Percentiles rank a stretch among this genome's conserved stretches.
Conservation (phyloP, 2,888 invertebrate genomes). For the Papilio protenor region DNA sequence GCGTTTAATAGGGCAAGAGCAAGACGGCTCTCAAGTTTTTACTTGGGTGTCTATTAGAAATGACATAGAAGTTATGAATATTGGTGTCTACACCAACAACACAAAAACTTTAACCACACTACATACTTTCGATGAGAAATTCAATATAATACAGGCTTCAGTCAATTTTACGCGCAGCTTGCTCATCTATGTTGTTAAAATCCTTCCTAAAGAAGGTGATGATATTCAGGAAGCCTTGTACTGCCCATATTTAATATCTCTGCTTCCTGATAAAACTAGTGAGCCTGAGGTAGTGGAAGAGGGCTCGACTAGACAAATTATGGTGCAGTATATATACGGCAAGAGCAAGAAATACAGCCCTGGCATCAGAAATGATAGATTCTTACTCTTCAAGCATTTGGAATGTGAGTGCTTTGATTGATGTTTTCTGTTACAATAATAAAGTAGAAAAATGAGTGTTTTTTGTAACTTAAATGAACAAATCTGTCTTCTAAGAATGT, state of each 20-base stretch:
- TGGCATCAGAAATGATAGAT: slow-evolving; percentile 85
- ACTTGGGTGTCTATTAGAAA: slow-evolving; percentile 84
- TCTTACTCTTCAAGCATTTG: slow-evolving; percentile 90
- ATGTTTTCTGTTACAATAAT: not conserved
- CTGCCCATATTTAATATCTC: slow-evolving; percentile 86
- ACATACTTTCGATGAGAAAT: slow-evolving; percentile 85
- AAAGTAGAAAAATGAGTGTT: not conserved
- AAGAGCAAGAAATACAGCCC: slow-evolving; percentile 81
- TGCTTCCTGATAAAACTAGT: slow-evolving; percentile 73
- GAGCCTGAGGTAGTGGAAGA: slow-evolving; percentile 74
- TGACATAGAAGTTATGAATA: slow-evolving; percentile 66
- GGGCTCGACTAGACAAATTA: slow-evolving; percentile 88
- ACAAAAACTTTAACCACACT: slow-evolving; percentile 85
- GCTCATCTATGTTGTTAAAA: slow-evolving; percentile 88
- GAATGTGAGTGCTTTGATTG: slow-evolving; percentile 85
- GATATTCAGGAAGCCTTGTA: slow-evolving; percentile 79
- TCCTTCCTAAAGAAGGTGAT: slow-evolving; percentile 62
- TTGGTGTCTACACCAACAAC: slow-evolving; percentile 86
- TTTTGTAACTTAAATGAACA: not conserved
- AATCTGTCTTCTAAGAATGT: not conserved
- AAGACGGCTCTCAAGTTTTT: slow-evolving; percentile 89
- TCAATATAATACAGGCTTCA: slow-evolving; percentile 92
- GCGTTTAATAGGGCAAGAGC: slow-evolving; percentile 92
- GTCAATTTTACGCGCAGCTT: slow-evolving; percentile 88
- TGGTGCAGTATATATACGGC: slow-evolving; percentile 91